These are phyloP conservation scores for Drosophila ananassae DNA, from an alignment of 1,140 invertebrate species.

Conservation along the genomic window DNA sequence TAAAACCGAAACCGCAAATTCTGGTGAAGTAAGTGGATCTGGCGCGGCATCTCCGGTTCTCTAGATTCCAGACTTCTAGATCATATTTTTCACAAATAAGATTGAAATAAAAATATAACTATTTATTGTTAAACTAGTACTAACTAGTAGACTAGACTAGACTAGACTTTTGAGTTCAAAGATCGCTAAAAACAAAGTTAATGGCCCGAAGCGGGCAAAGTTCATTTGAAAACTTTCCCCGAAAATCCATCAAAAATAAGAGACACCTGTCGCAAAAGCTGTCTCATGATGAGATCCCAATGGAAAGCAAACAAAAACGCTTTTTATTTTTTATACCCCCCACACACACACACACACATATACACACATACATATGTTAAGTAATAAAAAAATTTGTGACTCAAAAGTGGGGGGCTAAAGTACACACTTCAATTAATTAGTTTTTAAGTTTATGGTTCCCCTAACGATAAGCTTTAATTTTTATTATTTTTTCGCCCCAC, in stretches of 20 bases:
- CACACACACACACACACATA: too few relatives aligned
- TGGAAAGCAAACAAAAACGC: neutral
- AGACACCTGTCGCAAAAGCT: constrained; percentile 37
- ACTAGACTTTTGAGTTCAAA: constrained; percentile 6
- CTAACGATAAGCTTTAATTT: constrained; percentile 27
- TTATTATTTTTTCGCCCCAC: constrained; percentile 30
- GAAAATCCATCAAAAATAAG: constrained; percentile 6
- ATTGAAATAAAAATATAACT: too few relatives aligned
- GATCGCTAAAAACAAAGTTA: constrained; percentile 31
- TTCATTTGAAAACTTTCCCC: constrained; percentile 37
- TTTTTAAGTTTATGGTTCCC: constrained; percentile 51
- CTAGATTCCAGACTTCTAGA: constrained; percentile 6
- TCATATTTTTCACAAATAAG: neutral
- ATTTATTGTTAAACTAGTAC: too few relatives aligned
- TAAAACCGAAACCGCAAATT: constrained; percentile 53
- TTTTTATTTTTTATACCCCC: neutral
- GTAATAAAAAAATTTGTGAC: constrained; percentile 16
- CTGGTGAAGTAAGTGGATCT: constrained; percentile 26
- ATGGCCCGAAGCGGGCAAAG: constrained; percentile 28
- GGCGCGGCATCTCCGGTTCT: constrained; percentile 35
- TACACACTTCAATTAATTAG: constrained; percentile 53
- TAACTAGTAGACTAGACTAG: too few relatives aligned
- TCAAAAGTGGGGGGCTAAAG: constrained; percentile 50
- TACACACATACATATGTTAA: neutral
- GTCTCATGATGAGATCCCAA: constrained; percentile 8